Evolutionary conservation across 2,113 vertebrate genomes (phyloP).

Genomic region (Corydoras sp.): DNA sequence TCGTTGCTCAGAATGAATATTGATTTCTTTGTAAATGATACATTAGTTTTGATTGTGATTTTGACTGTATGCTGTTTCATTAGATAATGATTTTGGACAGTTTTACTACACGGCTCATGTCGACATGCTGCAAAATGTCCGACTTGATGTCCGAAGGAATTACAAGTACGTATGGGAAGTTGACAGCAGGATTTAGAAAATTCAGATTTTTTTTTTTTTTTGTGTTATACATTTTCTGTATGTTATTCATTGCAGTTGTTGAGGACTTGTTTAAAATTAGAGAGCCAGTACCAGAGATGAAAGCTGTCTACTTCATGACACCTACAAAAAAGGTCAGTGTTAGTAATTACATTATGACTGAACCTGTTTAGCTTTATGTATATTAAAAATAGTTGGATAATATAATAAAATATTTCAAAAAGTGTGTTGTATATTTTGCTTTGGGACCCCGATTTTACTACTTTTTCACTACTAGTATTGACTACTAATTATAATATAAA

Average conservation of each 20-base stretch:
- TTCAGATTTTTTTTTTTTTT: not conserved
- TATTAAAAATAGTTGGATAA: too few species aligned
- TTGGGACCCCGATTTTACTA: too few species aligned
- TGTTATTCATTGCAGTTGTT: constrained; percentile 69
- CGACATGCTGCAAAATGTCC: constrained; percentile 92
- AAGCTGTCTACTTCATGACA: constrained; percentile 92
- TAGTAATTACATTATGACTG: too few species aligned
- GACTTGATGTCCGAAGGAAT: constrained; percentile 86
- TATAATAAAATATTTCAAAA: too few species aligned
- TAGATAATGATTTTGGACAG: constrained; percentile 90
- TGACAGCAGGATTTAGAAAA: not conserved
- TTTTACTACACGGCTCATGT: constrained; percentile 88
- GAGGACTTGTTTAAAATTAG: constrained; percentile 86
- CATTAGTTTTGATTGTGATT: not conserved
- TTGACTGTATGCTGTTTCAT: constrained; percentile 18
- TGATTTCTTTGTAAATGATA: too few species aligned
- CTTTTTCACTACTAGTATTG: too few species aligned
- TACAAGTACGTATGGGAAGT: constrained; percentile 58
- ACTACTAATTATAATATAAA: too few species aligned
- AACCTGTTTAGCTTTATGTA: too few species aligned
- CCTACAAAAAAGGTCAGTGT: constrained; percentile 76
- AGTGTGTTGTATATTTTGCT: too few species aligned
- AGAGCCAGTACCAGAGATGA: constrained; percentile 89
- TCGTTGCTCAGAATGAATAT: too few species aligned
- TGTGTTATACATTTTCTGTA: not conserved